These are phyloP conservation scores for Cylloceria caligata DNA, from an alignment of 2,888 invertebrate species.

Conservation along the genomic window DNA sequence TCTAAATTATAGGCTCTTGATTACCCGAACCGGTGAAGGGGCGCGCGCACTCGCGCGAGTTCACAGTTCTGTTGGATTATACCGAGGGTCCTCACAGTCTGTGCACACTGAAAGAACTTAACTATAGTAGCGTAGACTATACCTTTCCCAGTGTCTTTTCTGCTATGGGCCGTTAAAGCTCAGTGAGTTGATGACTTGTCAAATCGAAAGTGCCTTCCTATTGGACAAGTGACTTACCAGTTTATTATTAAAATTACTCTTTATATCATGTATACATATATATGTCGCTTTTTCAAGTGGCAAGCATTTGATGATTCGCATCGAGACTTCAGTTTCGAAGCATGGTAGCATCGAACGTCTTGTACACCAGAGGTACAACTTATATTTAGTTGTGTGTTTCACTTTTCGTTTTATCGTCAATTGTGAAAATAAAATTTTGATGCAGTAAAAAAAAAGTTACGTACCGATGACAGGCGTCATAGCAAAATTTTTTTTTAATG, in stretches of 20 bases:
- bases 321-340: slow-evolving; percentile 1
- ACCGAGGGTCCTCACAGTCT: slow-evolving; percentile 26
- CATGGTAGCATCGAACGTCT: background rate
- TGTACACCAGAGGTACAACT: background rate
- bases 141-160: slow-evolving; percentile 3
- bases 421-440: too few relatives aligned
- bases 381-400: background rate
- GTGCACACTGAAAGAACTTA: slow-evolving; percentile 40
- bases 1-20: slow-evolving; percentile 85
- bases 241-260: slow-evolving; percentile 56
- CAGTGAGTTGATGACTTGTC: slow-evolving; percentile 60
- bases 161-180: slow-evolving; percentile 57
- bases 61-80: slow-evolving; percentile 26
- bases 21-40: slow-evolving; percentile 74
- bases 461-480: too few relatives aligned
- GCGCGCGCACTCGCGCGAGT: slow-evolving; percentile 38
- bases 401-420: too few relatives aligned
- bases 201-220: slow-evolving; percentile 45
- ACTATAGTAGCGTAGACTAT: slow-evolving; percentile 5
- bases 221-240: slow-evolving; percentile 57
- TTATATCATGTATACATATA: slow-evolving; percentile 1
- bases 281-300: slow-evolving; percentile 20
- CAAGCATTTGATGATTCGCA: slow-evolving; percentile 6
- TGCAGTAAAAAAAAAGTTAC: too few relatives aligned
- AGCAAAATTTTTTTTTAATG: too few relatives aligned